phyloP scores from a whole-genome alignment of 1,140 invertebrate genomes.

The Pogonognathellus flavescens region DNA sequence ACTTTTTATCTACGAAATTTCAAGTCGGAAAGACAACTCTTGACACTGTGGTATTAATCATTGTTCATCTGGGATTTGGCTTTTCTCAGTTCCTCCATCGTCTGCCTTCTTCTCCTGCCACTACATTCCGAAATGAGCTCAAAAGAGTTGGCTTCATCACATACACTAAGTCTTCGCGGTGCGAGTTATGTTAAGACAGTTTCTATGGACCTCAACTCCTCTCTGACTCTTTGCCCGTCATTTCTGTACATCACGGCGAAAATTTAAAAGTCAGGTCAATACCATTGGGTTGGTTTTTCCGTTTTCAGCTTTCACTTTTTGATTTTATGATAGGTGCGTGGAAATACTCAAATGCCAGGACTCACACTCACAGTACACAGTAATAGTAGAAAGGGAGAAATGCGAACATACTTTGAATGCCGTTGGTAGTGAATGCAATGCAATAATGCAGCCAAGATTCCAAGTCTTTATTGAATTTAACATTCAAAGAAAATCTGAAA shows the following conservation, averaged over 20 bases:
- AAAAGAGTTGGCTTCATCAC: conserved; percentile 6
- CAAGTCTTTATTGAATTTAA: conserved; percentile 21
- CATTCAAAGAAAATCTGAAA: conserved; percentile 34
- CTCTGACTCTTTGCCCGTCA: background rate
- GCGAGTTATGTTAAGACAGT: conserved; percentile 26
- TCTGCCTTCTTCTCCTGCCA: conserved; percentile 7
- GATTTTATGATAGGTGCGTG: background rate
- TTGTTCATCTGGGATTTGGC: conserved; percentile 60
- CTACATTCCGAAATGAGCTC: background rate
- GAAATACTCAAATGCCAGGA: background rate
- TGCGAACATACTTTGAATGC: background rate
- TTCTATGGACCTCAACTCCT: background rate
- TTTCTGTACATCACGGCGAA: background rate
- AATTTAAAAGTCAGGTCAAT: background rate
- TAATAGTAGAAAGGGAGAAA: background rate
- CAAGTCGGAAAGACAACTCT: conserved; percentile 62
- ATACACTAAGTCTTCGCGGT: background rate
- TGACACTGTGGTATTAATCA: conserved; percentile 64
- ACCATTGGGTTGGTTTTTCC: background rate
- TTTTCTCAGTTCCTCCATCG: background rate
- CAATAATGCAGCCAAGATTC: conserved; percentile 7
- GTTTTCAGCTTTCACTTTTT: background rate
- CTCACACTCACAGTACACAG: background rate
- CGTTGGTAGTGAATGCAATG: background rate
- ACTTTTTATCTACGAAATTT: conserved; percentile 64